Percentiles rank a stretch among this genome's conserved stretches.
Conservation (phyloP, 2,113 vertebrate species). For the Platichthys stellatus region DNA sequence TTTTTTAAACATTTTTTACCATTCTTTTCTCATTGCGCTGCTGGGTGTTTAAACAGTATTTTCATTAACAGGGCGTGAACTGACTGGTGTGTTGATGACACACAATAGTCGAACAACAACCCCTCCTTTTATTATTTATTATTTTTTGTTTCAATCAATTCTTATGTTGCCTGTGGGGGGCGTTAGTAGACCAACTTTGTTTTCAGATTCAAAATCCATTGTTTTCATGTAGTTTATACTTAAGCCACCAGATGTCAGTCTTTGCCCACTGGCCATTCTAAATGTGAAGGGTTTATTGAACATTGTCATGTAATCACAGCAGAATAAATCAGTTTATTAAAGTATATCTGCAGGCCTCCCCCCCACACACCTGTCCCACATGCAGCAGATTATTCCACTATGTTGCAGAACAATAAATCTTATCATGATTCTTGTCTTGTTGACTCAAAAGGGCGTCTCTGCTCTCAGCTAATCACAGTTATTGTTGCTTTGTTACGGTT, state of each 20-base stretch:
- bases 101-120: background rate
- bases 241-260: constrained; percentile 40
- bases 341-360: no score
- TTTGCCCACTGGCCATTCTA: background rate
- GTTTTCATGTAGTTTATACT: constrained; percentile 7
- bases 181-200: no score
- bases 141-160: no score
- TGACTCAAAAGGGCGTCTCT: constrained; percentile 39
- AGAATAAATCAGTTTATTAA: no score
- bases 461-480: constrained; percentile 36
- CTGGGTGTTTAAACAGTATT: background rate
- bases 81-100: background rate
- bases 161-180: background rate
- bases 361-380: background rate
- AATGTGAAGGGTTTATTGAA: no score
- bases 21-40: background rate
- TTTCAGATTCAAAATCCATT: no score
- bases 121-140: background rate
- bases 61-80: background rate
- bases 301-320: no score
- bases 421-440: constrained; percentile 28
- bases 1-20: background rate
- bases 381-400: background rate
- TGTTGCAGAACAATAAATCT: background rate
- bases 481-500: constrained; percentile 30